These are phyloP conservation scores for Himalopsyche anomala DNA, from an alignment of 2,888 invertebrate species.

Conservation along the genomic window DNA sequence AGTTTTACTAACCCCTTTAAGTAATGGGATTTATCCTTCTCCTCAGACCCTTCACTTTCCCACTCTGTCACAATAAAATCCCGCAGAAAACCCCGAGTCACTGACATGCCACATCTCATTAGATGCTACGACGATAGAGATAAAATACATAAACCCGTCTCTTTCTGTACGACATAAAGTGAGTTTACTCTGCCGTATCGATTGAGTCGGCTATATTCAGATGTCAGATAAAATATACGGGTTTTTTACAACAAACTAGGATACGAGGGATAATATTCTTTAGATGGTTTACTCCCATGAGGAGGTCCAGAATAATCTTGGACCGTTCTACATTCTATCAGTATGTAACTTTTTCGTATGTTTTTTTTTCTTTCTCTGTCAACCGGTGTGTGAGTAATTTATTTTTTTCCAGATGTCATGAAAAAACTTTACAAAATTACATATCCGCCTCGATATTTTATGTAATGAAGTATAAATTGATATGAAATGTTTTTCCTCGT, in stretches of 20 bases:
- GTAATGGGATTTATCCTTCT: constrained; percentile 40
- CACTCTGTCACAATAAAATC: constrained; percentile 43
- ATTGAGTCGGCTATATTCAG: constrained; percentile 19
- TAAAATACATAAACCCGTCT: constrained; percentile 9
- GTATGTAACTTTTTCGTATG: constrained; percentile 30
- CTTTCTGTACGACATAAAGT: constrained; percentile 12
- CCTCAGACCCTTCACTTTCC: constrained; percentile 22
- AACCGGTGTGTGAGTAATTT: constrained; percentile 10
- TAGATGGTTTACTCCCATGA: constrained; percentile 2
- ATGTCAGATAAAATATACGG: constrained; percentile 1
- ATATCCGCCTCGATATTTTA: too few relatives aligned
- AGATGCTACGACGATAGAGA: constrained; percentile 31
- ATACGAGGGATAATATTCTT: constrained; percentile 23
- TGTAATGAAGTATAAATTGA: too few relatives aligned
- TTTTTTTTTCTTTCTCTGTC: constrained; percentile 9
- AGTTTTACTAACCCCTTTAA: constrained; percentile 42
- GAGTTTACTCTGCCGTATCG: constrained; percentile 28
- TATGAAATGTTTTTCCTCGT: too few relatives aligned
- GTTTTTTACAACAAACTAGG: not conserved
- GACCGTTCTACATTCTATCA: constrained; percentile 18
- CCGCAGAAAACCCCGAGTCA: constrained; percentile 21
- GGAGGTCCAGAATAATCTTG: constrained; percentile 18
- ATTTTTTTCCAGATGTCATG: not conserved
- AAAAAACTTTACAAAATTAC: too few relatives aligned
- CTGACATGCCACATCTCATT: constrained; percentile 40